phyloP scores from a whole-genome alignment of 2,797 vertebrate genomes.

The Oceanodroma leucorhoa region DNA sequence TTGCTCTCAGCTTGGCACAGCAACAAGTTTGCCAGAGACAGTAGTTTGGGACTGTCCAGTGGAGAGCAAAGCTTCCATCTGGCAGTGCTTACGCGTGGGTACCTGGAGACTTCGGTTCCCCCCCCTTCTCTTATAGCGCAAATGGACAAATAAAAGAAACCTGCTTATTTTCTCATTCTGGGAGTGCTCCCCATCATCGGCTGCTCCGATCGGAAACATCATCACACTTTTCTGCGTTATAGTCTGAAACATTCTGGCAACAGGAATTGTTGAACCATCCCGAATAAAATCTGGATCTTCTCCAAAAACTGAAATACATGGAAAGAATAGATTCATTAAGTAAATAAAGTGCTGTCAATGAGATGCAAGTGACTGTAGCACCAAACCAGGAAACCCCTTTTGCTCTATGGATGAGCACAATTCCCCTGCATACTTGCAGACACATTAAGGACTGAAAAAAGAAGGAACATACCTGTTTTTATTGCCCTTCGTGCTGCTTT shows the following conservation, averaged over 20 bases:
- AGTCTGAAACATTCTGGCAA: slow-evolving; percentile 86
- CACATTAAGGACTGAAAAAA: neutral
- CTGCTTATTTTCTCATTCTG: slow-evolving; percentile 96
- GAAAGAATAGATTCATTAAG: neutral
- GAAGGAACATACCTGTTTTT: slow-evolving; percentile 76
- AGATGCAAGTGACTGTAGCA: neutral
- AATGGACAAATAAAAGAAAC: slow-evolving; percentile 60
- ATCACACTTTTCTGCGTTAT: slow-evolving; percentile 84
- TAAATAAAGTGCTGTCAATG: neutral
- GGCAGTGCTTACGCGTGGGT: neutral
- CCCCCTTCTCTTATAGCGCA: neutral
- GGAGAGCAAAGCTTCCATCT: neutral
- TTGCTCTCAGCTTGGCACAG: neutral
- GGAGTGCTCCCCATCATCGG: slow-evolving; percentile 89
- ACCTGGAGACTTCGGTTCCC: neutral
- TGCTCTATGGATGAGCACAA: neutral
- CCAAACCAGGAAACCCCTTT: neutral
- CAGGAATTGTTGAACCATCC: slow-evolving; percentile 90
- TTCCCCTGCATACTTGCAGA: neutral
- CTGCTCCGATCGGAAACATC: slow-evolving; percentile 89
- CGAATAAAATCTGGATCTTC: slow-evolving; percentile 87
- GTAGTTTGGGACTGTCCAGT: neutral
- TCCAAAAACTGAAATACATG: slow-evolving; percentile 81
- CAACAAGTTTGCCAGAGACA: neutral
- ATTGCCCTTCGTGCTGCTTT: slow-evolving; percentile 85